Evolutionary conservation across 2,888 invertebrate genomes (phyloP), one percentile per base, ranked within the genome.

Genomic region (Hybos culiciformis): DNA sequence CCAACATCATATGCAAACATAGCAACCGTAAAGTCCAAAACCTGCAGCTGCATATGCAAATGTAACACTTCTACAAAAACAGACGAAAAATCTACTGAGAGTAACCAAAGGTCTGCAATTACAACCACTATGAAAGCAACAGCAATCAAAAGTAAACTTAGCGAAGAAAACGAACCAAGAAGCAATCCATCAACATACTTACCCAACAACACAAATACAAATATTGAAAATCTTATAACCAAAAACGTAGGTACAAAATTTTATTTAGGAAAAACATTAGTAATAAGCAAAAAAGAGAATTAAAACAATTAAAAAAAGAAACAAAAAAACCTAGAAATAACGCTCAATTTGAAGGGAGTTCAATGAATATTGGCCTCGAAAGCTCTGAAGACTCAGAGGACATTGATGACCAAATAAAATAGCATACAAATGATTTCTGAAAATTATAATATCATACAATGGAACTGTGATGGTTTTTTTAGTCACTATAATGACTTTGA

Each of bases 391-490:
- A 12, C 12, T 26, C 26, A 26, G 26, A 26, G 12, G 26, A 26
- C 9, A 26, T 26, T n/a, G n/a, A n/a, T n/a, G n/a, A 12, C 26
- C 12, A 4, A 26, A 9, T 26, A 12, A 26, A 12, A 5, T 3
- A 12, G 26, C 9, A 26, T 26, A 4, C 3, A 12, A 6, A 26
- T 6, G 26, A 26, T 6, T 6, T 5, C 9, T 6, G 12, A 26
- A 26, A 26, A 26, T 12, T 3, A 26, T 26, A 46, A 44, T 37
- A 43, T 46, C 23, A 41, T 46, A 21, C 41, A 46, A 39, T 43
- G 46, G 43, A 43, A 46, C 21, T 46, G 46, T 36, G 39, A 46
- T 40, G 43, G 46, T 15, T 41, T 46, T 17, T 38, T 19, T 39
- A 23, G 37, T 20, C 41, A 46, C 19, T 39, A 34, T 8, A 31